Conservation (phyloP, 2,797 vertebrate genomes). For the Serranus cabrilla region DNA sequence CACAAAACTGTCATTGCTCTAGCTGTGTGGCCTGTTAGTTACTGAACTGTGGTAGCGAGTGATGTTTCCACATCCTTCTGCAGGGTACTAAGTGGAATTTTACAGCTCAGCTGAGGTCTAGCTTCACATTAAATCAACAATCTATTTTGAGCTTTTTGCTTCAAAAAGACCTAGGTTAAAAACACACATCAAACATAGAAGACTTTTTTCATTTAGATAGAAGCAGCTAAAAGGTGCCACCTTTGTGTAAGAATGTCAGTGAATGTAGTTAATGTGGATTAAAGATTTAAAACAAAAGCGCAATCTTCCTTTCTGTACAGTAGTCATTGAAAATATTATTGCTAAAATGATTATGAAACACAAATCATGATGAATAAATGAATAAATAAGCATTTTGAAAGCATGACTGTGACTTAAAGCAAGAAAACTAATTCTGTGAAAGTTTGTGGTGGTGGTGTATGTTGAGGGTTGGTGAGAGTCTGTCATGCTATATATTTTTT, state of each 20-base stretch:
- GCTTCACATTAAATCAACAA: conserved; percentile 14
- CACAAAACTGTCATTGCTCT: neutral
- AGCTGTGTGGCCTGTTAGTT: neutral
- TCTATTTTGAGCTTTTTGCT: conserved; percentile 8
- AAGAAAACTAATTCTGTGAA: neutral
- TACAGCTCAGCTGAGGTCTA: conserved; percentile 2
- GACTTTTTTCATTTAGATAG: neutral
- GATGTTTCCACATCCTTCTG: conserved; percentile 14
- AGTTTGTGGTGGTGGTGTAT: neutral
- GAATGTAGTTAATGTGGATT: neutral
- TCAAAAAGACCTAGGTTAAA: neutral
- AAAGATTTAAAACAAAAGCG: neutral
- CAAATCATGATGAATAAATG: neutral
- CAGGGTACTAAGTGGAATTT: conserved; percentile 9
- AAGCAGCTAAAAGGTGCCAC: neutral
- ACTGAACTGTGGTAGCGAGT: conserved; percentile 20
- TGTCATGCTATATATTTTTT: neutral
- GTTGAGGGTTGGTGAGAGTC: too few species aligned
- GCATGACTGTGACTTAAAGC: neutral
- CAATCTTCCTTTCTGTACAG: neutral
- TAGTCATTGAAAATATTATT: too few species aligned
- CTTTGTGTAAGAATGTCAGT: neutral
- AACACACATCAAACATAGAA: neutral
- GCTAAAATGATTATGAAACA: neutral
- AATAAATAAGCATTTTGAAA: neutral